Evolutionary conservation across 2,797 vertebrate genomes (phyloP).

Genomic region (Acanthopagrus latus): DNA sequence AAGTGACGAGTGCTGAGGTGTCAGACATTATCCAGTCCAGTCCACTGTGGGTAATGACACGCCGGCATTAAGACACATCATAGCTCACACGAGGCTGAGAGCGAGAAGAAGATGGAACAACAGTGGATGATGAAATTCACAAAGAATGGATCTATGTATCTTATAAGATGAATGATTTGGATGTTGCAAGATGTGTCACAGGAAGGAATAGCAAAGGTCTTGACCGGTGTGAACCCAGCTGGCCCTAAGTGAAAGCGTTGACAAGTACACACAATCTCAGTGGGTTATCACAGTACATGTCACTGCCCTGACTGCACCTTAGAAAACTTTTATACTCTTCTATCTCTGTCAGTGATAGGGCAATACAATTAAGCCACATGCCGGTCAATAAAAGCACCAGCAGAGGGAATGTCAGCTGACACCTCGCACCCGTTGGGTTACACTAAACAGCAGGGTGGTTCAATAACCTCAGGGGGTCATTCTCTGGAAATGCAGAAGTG

Average conservation of each 20-base stretch:
- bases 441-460: conserved; percentile 51
- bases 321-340: not conserved
- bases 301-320: conserved; percentile 3
- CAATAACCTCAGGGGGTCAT: conserved; percentile 62
- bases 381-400: conserved; percentile 61
- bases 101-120: not conserved
- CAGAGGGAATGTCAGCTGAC: conserved; percentile 28
- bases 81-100: not conserved
- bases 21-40: conserved; percentile 30
- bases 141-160: not conserved
- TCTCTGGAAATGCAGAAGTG: conserved; percentile 68
- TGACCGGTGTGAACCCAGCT: conserved; percentile 28
- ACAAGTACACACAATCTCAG: not conserved
- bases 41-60: not conserved
- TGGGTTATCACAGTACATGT: conserved; percentile 12
- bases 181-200: conserved; percentile 5
- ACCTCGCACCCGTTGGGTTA: conserved; percentile 3
- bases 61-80: not conserved
- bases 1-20: conserved; percentile 40
- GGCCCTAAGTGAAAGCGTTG: conserved; percentile 39
- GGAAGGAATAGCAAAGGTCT: not conserved
- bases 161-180: not conserved
- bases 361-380: conserved; percentile 32
- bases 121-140: not conserved
- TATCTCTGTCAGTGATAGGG: not conserved